phyloP scores from a whole-genome alignment of 2,888 invertebrate species.

The Itoplectis maculator region DNA sequence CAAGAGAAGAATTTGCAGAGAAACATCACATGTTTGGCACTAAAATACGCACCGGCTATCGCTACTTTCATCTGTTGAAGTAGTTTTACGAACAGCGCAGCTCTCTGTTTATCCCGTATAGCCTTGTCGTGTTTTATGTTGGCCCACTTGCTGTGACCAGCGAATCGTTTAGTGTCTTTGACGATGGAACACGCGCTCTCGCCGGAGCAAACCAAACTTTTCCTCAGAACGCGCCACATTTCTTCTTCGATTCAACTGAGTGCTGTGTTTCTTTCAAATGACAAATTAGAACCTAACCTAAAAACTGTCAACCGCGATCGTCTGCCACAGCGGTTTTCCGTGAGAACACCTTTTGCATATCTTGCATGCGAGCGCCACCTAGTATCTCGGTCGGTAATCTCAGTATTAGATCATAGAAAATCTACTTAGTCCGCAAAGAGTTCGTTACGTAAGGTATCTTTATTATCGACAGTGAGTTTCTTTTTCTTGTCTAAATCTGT shows the following conservation, averaged over 20 bases:
- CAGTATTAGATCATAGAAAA: background rate
- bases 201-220: background rate
- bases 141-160: constrained; percentile 92
- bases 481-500: too few relatives aligned
- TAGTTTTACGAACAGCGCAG: constrained; percentile 85
- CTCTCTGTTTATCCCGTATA: constrained; percentile 87
- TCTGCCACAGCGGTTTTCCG: background rate
- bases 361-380: background rate
- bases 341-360: background rate
- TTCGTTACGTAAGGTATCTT: background rate
- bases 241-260: background rate
- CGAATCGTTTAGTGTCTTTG: constrained; percentile 79
- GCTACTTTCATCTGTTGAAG: constrained; percentile 87
- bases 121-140: constrained; percentile 91
- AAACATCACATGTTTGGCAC: background rate
- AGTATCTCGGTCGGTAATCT: background rate
- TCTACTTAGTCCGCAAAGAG: background rate
- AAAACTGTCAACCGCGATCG: constrained; percentile 35
- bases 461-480: background rate
- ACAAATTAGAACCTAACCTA: constrained; percentile 41
- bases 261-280: background rate
- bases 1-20: background rate
- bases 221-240: constrained; percentile 57
- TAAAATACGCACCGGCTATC: constrained; percentile 85
- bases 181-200: constrained; percentile 39